These are phyloP conservation scores for Chironomus tepperi DNA, from an alignment of 1,140 invertebrate genomes.

Conservation along the genomic window DNA sequence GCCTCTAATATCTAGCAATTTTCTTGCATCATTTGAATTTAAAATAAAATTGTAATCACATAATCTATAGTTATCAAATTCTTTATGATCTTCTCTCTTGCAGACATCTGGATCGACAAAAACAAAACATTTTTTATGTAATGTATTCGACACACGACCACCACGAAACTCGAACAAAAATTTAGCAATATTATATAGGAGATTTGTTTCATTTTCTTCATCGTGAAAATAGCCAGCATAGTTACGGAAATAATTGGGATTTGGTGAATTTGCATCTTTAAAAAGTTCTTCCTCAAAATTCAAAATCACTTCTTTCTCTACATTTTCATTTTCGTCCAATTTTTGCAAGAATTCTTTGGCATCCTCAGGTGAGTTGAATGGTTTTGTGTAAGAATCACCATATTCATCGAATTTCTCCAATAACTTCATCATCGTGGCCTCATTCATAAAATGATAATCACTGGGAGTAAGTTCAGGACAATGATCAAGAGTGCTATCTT, in stretches of 20 bases:
- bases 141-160: too few species aligned
- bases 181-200: too few species aligned
- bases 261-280: background rate
- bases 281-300: background rate
- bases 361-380: background rate
- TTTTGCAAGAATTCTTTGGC: background rate
- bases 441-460: background rate
- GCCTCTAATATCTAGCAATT: background rate
- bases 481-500: background rate
- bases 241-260: background rate
- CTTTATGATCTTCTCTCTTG: too few species aligned
- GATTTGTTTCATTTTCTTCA: too few species aligned
- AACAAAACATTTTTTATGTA: too few species aligned
- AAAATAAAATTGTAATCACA: background rate
- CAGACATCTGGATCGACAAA: too few species aligned
- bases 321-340: background rate
- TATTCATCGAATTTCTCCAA: background rate
- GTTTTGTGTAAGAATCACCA: background rate
- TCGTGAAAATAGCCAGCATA: background rate
- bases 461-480: background rate
- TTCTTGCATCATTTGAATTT: background rate
- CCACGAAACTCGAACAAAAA: too few species aligned
- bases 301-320: background rate
- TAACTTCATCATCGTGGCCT: background rate
- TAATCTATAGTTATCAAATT: too few species aligned